Base-by-base conservation (phyloP, 2,113 vertebrate genomes). In the Tupaia chinensis region DNA sequence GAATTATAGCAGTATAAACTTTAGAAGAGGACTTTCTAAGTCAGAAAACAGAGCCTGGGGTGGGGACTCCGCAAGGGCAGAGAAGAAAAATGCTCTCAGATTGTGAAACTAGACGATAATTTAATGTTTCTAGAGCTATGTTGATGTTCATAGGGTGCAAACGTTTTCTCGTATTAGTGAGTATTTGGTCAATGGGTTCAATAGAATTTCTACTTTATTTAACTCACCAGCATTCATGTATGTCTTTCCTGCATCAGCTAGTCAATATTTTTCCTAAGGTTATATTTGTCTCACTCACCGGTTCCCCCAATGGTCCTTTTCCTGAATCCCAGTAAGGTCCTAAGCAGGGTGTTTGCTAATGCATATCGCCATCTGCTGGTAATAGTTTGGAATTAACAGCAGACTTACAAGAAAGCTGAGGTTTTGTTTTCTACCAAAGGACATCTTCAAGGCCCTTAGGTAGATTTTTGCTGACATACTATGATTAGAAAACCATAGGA, bases 341-440 rank as follows among this genome's bases (percentile, higher is more conserved):
- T 22, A n/a, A 61, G 7, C 7, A 53, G n/a, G 16, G 54, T 74
- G 94, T 97, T 97, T 81, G 72, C 97, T 96, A 65, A 94, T 88
- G 89, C 44, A 95, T 22, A 91, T n/a, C 77, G 70, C 97, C 97
- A 97, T 88, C 97, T 97, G 7, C 95, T 96, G 97, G 93, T 25
- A 0, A 16, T 3, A 16, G 16, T 17, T 93, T 32, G 34, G 29
- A 93, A 88, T 29, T 65, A 94, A 53, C 12, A 56, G 19, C 60
- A 12, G 6, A 73, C 25, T 25, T 10, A 5, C 7, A 3, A 7
- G 7, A 68, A 34, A 2, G 61, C n/a, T 13, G 44, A 85, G 7
- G 0, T 12, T 73, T 73, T 44, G 0, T n/a, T 89, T 74, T 23
- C 17, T 60, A 4, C 12, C 25, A 54, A 25, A 73, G 66, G 8